A percentile compares a stretch with the other conserved stretches of the same genome.
phyloP scores from a whole-genome alignment of 2,888 invertebrate genomes.

The Acronicta psi region DNA sequence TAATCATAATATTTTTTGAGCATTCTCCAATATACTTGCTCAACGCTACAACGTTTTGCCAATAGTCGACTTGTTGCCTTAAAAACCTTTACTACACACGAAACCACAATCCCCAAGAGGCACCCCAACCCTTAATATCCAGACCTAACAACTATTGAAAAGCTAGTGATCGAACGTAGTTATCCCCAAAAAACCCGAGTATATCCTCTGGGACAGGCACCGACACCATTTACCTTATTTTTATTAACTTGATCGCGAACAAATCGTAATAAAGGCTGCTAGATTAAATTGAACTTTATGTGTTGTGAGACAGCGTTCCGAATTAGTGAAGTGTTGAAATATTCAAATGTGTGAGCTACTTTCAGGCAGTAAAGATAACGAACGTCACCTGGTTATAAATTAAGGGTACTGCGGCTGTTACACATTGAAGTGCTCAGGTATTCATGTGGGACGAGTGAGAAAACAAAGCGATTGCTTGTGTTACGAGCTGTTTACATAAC shows the following conservation, averaged over 20 bases:
- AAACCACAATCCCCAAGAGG: conserved; percentile 6
- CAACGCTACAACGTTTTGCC: neutral
- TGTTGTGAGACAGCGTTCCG: neutral
- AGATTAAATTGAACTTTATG: conserved; percentile 27
- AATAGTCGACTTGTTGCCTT: neutral
- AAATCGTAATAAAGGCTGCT: conserved; percentile 20
- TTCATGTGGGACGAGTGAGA: conserved; percentile 13
- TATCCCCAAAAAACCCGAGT: conserved; percentile 18
- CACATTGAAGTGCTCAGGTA: conserved; percentile 21
- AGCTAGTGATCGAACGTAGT: conserved; percentile 19
- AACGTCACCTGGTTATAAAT: conserved; percentile 46
- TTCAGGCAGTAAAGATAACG: conserved; percentile 43
- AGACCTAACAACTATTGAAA: conserved; percentile 26
- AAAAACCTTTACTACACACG: neutral
- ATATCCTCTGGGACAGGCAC: conserved; percentile 30
- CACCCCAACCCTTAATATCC: conserved; percentile 6
- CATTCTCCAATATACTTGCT: neutral
- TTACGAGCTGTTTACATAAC: conserved; percentile 19
- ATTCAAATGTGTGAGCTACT: conserved; percentile 39
- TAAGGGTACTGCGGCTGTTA: conserved; percentile 23
- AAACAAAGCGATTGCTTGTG: conserved; percentile 2
- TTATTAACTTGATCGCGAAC: conserved; percentile 30
- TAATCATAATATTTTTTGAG: neutral
- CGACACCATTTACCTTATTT: conserved; percentile 32
- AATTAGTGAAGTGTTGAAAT: conserved; percentile 29